phyloP scores from a whole-genome alignment of 1,140 invertebrate genomes.

The Probaryconus sp. region DNA sequence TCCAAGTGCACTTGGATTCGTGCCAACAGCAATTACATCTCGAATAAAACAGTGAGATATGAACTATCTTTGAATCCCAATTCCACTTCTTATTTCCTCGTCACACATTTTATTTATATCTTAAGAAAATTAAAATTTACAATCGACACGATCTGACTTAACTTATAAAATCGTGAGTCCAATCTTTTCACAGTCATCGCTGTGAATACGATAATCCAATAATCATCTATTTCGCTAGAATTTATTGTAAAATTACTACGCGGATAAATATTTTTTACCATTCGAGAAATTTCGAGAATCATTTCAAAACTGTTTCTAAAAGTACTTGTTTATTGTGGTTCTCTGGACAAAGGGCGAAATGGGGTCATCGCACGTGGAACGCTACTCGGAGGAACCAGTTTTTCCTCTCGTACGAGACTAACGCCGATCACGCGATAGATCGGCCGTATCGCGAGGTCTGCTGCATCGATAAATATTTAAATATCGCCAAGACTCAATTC shows the following conservation, averaged over 20 bases:
- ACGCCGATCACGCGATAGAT: conserved; percentile 63
- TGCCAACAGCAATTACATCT: conserved; percentile 68
- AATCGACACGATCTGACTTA: too few species aligned
- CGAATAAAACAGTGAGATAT: conserved; percentile 35
- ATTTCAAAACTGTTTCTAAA: too few species aligned
- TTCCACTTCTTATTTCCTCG: conserved; percentile 6
- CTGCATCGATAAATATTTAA: conserved; percentile 62
- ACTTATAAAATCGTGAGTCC: too few species aligned
- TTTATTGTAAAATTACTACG: too few species aligned
- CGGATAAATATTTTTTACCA: too few species aligned
- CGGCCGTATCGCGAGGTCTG: conserved; percentile 46
- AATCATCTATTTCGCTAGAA: too few species aligned
- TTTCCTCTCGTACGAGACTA: conserved; percentile 59
- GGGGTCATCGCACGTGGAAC: conserved; percentile 59
- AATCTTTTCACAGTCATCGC: too few species aligned
- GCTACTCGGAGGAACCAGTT: conserved; percentile 62
- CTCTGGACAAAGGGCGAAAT: conserved; percentile 60
- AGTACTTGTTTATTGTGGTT: conserved; percentile 46
- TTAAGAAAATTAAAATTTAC: too few species aligned
- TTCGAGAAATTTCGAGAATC: too few species aligned
- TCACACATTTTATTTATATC: not conserved
- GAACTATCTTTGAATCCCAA: conserved; percentile 16
- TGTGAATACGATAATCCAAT: too few species aligned
- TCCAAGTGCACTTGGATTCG: conserved; percentile 57
- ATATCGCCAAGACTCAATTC: conserved; percentile 33